phyloP scores from a whole-genome alignment of 35 echinoderm and acorn worm species.

The Lytechinus pictus region DNA sequence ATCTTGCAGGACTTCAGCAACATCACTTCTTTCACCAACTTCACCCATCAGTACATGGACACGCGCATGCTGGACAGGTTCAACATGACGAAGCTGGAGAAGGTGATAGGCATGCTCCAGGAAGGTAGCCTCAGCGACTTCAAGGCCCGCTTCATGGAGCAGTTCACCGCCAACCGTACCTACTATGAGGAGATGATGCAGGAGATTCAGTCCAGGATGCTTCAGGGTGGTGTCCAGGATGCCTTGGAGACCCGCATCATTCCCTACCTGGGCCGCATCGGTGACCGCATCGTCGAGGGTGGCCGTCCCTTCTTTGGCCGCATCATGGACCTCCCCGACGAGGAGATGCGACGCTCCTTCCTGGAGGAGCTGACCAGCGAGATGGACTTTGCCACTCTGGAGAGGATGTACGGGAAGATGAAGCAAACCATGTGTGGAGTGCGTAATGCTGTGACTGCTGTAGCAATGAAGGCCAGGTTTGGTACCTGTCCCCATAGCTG shows the following conservation, averaged over 20 bases:
- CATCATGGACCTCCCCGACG: background rate
- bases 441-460: background rate
- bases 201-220: background rate
- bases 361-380: background rate
- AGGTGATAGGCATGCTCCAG: background rate
- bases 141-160: conserved; percentile 27
- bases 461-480: background rate
- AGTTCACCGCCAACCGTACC: conserved; percentile 24
- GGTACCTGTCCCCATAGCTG: conserved; percentile 40
- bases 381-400: background rate
- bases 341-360: conserved; percentile 7
- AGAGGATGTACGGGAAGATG: background rate
- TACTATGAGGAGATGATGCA: background rate
- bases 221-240: background rate
- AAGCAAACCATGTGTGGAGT: conserved; percentile 25
- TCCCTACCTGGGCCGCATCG: conserved; percentile 4
- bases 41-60: background rate
- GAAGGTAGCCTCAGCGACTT: conserved; percentile 37
- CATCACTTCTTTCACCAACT: background rate
- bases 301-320: conserved; percentile 11
- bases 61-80: background rate
- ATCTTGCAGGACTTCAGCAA: background rate
- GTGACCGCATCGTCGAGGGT: background rate
- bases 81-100: background rate
- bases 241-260: conserved; percentile 13